Conservation (phyloP, 2,113 vertebrate species). For the Pampusana beccarii region DNA sequence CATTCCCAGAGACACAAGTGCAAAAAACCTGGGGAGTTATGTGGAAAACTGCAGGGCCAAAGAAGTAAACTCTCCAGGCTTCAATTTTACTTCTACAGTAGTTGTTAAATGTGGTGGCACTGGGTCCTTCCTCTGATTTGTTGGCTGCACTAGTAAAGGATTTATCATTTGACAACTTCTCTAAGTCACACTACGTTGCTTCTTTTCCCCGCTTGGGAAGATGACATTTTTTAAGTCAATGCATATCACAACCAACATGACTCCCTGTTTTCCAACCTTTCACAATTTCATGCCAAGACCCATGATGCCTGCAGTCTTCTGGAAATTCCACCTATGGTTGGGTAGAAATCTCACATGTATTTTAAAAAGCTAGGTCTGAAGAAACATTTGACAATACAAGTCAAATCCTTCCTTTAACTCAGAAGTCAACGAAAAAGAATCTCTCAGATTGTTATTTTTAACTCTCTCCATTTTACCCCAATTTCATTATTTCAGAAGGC, state of each 20-base stretch:
- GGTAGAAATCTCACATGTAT: not conserved
- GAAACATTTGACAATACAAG: not conserved
- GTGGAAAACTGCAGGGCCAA: not conserved
- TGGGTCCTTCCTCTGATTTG: not conserved
- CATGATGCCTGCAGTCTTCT: not conserved
- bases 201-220: not conserved
- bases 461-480: not conserved
- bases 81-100: not conserved
- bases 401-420: not conserved
- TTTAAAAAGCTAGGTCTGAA: not conserved
- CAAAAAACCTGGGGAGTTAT: not conserved
- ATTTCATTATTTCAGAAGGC: not conserved
- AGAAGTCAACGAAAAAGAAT: not conserved
- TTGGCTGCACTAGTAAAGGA: not conserved
- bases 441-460: not conserved
- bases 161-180: not conserved
- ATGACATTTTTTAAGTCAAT: not conserved
- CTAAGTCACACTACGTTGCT: not conserved
- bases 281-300: not conserved
- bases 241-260: not conserved
- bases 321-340: not conserved
- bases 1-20: not conserved
- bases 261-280: not conserved
- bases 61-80: not conserved
- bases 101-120: not conserved